These are phyloP conservation scores for Hirtodrosophila trivittata DNA, from an alignment of 2,888 invertebrate genomes.

Conservation along the genomic window DNA sequence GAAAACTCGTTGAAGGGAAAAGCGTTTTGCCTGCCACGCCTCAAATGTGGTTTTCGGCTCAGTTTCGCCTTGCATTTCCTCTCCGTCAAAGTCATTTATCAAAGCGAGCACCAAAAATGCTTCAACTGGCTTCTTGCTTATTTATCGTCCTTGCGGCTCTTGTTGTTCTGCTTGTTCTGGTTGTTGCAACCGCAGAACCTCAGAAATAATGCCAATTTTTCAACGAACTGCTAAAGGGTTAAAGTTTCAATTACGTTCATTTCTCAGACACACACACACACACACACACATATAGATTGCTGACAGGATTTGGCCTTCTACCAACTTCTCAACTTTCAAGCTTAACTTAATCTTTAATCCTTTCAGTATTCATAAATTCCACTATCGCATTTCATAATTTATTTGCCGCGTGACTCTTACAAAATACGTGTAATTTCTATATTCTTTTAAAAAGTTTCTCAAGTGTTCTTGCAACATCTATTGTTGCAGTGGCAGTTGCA, in stretches of 20 bases:
- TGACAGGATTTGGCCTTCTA: conserved; percentile 3
- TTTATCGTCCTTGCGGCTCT: conserved; percentile 42
- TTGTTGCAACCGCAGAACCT: conserved; percentile 19
- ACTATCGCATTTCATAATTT: conserved; percentile 29
- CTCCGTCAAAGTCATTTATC: conserved; percentile 67
- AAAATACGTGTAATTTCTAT: conserved; percentile 18
- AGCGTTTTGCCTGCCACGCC: conserved; percentile 34
- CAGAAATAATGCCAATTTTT: conserved; percentile 61
- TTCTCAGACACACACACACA: conserved; percentile 30
- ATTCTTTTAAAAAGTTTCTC: conserved; percentile 44
- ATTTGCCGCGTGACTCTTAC: conserved; percentile 55
- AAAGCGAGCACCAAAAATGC: conserved; percentile 40
- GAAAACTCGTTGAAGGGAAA: conserved; percentile 60
- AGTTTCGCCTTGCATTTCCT: conserved; percentile 26
- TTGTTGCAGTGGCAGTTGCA: conserved; percentile 24
- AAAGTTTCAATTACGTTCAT: conserved; percentile 68
- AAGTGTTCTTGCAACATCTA: too few relatives aligned
- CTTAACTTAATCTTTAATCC: background rate
- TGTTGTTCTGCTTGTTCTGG: conserved; percentile 25
- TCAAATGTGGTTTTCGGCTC: conserved; percentile 37
- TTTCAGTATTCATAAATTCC: conserved; percentile 5
- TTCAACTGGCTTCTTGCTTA: conserved; percentile 47
- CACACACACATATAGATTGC: conserved; percentile 2
- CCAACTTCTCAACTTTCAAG: too few relatives aligned
- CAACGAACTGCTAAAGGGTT: conserved; percentile 45